A percentile compares a stretch with the other conserved stretches of the same genome.
Evolutionary conservation across 2,113 vertebrate species (phyloP).

Genomic region (Candoia aspera): DNA sequence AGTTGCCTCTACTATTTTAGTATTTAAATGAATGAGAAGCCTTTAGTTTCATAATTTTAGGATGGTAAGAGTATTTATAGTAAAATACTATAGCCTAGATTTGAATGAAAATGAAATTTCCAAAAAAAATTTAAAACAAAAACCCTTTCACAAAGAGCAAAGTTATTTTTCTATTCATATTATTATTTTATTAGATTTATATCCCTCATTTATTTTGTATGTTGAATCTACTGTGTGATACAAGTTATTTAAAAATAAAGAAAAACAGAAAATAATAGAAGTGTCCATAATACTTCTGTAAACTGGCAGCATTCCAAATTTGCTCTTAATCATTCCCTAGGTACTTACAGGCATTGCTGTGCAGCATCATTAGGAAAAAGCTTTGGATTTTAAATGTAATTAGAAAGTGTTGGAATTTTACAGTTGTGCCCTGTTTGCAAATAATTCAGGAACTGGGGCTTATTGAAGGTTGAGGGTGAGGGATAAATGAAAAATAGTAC

Average conservation of each 20-base stretch:
- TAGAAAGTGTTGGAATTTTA: neutral
- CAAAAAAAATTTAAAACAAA: neutral
- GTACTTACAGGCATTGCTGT: neutral
- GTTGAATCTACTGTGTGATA: neutral
- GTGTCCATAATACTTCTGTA: neutral
- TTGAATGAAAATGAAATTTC: slow-evolving; percentile 1
- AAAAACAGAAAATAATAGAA: slow-evolving; percentile 12
- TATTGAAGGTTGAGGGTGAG: neutral
- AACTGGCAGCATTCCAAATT: neutral
- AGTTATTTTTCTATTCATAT: neutral
- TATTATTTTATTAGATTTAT: neutral
- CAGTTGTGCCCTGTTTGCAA: neutral
- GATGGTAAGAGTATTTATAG: neutral
- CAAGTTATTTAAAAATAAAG: neutral
- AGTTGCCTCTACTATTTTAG: neutral
- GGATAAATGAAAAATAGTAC: neutral
- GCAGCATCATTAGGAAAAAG: neutral
- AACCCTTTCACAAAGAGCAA: neutral
- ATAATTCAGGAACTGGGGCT: neutral
- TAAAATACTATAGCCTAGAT: neutral
- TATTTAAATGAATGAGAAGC: neutral
- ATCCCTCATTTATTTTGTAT: neutral
- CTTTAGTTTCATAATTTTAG: neutral
- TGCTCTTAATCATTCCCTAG: neutral
- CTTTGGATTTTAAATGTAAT: slow-evolving; percentile 19